A percentile compares a stretch with the other conserved stretches of the same genome.
Conservation (phyloP, 2,113 vertebrate species). For the Ammodytes dubius region DNA sequence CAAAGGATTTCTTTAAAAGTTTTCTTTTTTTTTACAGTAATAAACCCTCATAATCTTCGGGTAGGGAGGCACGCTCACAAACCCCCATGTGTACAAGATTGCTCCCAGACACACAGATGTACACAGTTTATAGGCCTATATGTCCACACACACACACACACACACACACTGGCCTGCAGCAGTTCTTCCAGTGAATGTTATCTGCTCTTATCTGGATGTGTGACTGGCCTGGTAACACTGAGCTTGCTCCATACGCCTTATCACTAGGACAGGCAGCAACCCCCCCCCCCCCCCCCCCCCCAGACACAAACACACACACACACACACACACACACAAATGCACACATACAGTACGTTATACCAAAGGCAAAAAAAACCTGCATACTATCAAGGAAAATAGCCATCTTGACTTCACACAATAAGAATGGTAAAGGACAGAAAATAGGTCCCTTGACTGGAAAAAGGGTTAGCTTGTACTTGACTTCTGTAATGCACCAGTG, state of each 20-base stretch:
- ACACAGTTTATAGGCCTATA: conserved; percentile 56
- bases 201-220: conserved; percentile 83
- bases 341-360: conserved; percentile 22
- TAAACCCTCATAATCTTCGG: conserved; percentile 66
- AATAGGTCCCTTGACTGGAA: conserved; percentile 7
- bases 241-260: conserved; percentile 74
- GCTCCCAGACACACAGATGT: conserved; percentile 67
- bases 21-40: conserved; percentile 43
- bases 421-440: conserved; percentile 10
- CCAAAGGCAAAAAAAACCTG: conserved; percentile 23
- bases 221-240: conserved; percentile 82
- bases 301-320: conserved; percentile 40
- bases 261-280: conserved; percentile 72
- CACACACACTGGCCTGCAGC: conserved; percentile 67
- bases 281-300: conserved; percentile 50
- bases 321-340: conserved; percentile 20
- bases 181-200: conserved; percentile 82
- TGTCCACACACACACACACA: conserved; percentile 29
- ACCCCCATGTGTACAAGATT: conserved; percentile 59
- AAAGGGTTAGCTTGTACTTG: conserved; percentile 32
- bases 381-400: conserved; percentile 18
- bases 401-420: conserved; percentile 17
- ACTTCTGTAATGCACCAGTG: neutral
- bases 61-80: conserved; percentile 40
- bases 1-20: conserved; percentile 45